Evolutionary conservation across 92 coral and sea anemone genomes (phyloP).

Genomic region (Parazoanthus darwini): DNA sequence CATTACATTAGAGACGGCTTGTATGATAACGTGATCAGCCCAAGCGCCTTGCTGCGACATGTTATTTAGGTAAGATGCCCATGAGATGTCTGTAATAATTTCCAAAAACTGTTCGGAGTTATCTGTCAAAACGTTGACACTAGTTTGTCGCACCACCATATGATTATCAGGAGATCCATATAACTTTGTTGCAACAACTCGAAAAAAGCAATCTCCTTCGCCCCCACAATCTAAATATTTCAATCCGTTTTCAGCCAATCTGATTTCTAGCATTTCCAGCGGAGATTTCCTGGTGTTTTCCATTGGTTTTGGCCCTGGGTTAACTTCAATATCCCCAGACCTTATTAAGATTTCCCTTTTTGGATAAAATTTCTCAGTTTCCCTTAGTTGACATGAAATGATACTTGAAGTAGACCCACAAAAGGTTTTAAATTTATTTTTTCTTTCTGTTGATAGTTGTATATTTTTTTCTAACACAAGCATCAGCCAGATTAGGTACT

Average conservation of each 20-base stretch:
- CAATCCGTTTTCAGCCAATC: conserved; percentile 49
- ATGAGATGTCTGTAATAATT: conserved; percentile 49
- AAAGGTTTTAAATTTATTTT: conserved; percentile 31
- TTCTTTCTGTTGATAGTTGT: conserved; percentile 30
- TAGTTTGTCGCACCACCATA: conserved; percentile 29
- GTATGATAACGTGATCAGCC: conserved; percentile 57
- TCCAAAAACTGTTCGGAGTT: conserved; percentile 49
- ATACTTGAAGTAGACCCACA: conserved; percentile 40
- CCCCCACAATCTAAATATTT: conserved; percentile 45
- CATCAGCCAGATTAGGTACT: conserved; percentile 28
- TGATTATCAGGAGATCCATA: conserved; percentile 46
- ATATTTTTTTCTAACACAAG: conserved; percentile 31
- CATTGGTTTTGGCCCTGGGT: conserved; percentile 38
- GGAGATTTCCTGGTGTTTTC: conserved; percentile 44
- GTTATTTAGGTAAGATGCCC: conserved; percentile 43
- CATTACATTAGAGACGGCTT: conserved; percentile 50
- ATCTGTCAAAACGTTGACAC: conserved; percentile 44
- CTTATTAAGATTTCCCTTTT: conserved; percentile 40
- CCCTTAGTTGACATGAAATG: conserved; percentile 39
- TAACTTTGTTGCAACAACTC: conserved; percentile 41
- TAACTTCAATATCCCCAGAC: conserved; percentile 37
- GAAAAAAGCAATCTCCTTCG: conserved; percentile 52
- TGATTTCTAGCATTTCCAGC: conserved; percentile 38
- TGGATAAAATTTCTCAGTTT: conserved; percentile 36
- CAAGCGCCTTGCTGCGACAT: conserved; percentile 51